Base-by-base conservation (phyloP, 2,797 vertebrate species). In the Gobio occitaniae region DNA sequence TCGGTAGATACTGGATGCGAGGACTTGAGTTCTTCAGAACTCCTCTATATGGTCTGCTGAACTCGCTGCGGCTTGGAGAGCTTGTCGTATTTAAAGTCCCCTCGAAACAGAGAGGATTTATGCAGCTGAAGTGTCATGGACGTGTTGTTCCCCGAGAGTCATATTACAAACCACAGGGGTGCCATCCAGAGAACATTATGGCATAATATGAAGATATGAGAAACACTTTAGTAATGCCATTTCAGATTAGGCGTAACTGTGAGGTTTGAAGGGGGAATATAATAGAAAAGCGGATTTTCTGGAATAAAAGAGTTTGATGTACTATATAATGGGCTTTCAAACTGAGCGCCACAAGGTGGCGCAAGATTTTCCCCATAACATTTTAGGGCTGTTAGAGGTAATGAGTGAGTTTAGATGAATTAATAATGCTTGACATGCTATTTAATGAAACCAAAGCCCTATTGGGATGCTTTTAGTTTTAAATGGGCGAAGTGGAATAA, bases 191-290 rank as follows among this genome's bases (percentile, higher is more conserved):
- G 74, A 87, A 84, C 82, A 79, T 71, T 84, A 77, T 72, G 82
- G 81, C 52, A 83, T 88, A 87, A 88, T 87, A 66, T 83, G 87
- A 87, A 84, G 87, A 88, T 88, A 87, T 88, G 84, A 87, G 87
- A 84, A 85, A 90, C 84, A 84, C 82, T 84, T 86, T 82, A 82
- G 78, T 84, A 90, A 87, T 74, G 78, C 85, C 84, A 82, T 65
- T 86, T 86, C 83, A 86, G 82, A 83, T 87, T 80, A 80, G 69
- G 48, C 70, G 69, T 79, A 84, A 80, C 80, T 87, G 84, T 66
- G 72, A 82, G 59, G 65, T 41, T 84, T 78, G 65, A 87, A 66
- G 36, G 47, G 44, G 38, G 48, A 75, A 77, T 68, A 38, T 75
- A 29, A 54, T 69, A 11, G 48, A 69, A 75, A 76, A 76, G 41